phyloP scores from a whole-genome alignment of 2,888 invertebrate genomes.

The Epirrita christyi region DNA sequence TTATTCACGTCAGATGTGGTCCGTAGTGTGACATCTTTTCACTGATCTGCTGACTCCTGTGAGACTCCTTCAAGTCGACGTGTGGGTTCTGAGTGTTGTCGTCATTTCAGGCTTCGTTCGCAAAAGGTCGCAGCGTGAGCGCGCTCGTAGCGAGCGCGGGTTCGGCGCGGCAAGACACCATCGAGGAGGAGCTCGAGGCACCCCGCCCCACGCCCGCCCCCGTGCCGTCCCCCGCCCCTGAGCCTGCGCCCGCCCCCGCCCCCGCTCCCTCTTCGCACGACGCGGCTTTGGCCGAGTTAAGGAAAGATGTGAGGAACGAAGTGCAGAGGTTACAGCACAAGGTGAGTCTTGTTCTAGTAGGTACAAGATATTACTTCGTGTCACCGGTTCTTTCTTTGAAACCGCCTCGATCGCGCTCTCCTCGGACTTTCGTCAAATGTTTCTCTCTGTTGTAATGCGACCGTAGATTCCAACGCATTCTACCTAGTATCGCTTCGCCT shows the following conservation, averaged over 20 bases:
- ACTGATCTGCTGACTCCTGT: background rate
- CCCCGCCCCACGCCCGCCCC: conserved; percentile 49
- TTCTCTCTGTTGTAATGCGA: no score
- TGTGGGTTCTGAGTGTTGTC: no score
- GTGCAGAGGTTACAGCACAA: conserved; percentile 76
- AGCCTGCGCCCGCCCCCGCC: conserved; percentile 45
- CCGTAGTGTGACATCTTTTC: no score
- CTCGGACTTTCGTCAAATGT: no score
- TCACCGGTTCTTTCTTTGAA: no score
- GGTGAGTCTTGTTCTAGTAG: conserved; percentile 42
- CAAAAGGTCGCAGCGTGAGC: conserved; percentile 60
- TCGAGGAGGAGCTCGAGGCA: conserved; percentile 89
- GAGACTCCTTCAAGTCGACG: background rate
- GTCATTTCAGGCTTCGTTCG: conserved; percentile 61
- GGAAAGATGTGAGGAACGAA: conserved; percentile 70
- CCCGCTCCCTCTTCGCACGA: conserved; percentile 71
- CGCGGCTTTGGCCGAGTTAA: conserved; percentile 81
- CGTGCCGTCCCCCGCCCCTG: conserved; percentile 42
- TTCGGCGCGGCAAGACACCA: conserved; percentile 89
- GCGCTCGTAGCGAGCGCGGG: conserved; percentile 78
- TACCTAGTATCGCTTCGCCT: no score
- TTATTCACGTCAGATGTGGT: no score
- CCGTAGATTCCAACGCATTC: no score
- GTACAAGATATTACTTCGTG: no score
- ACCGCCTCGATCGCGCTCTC: no score